Percentiles rank a stretch among this genome's conserved stretches.
phyloP scores from a whole-genome alignment of 1,140 invertebrate species.

The Agraylea sexmaculata region DNA sequence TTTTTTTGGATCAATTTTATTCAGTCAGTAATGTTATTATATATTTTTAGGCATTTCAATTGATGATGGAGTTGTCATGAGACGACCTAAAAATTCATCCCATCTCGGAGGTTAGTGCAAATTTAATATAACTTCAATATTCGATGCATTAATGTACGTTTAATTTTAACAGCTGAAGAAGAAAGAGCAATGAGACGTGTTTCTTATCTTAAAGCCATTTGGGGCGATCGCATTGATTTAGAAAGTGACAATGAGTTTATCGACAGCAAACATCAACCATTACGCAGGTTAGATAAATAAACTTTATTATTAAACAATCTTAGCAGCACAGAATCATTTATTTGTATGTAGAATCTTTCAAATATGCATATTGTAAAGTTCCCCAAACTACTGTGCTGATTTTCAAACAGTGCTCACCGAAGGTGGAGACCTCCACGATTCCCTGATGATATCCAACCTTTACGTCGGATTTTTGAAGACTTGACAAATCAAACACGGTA shows the following conservation, averaged over 20 bases:
- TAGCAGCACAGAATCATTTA: no score
- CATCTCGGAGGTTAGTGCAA: constrained; percentile 27
- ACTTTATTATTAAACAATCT: no score
- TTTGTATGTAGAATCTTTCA: no score
- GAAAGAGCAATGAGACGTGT: constrained; percentile 75
- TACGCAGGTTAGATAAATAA: constrained; percentile 45
- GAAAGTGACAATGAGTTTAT: constrained; percentile 55
- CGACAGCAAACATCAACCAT: constrained; percentile 44
- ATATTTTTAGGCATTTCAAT: constrained; percentile 15
- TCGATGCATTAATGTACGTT: constrained; percentile 13
- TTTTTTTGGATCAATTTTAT: no score
- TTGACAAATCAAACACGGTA: constrained; percentile 39
- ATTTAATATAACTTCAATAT: background rate
- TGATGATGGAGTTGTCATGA: constrained; percentile 43
- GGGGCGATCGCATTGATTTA: constrained; percentile 54
- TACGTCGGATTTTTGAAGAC: constrained; percentile 61
- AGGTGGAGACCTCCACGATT: constrained; percentile 59
- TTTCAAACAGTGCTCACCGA: constrained; percentile 44
- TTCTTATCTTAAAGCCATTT: constrained; percentile 84
- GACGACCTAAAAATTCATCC: constrained; percentile 47
- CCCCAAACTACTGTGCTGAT: background rate
- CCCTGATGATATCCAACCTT: constrained; percentile 59
- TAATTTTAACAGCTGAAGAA: constrained; percentile 48
- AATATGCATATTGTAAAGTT: constrained; percentile 8
- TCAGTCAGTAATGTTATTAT: no score